These are phyloP conservation scores for Dastarcus helophoroides DNA, from an alignment of 2,888 invertebrate species.

Conservation along the genomic window DNA sequence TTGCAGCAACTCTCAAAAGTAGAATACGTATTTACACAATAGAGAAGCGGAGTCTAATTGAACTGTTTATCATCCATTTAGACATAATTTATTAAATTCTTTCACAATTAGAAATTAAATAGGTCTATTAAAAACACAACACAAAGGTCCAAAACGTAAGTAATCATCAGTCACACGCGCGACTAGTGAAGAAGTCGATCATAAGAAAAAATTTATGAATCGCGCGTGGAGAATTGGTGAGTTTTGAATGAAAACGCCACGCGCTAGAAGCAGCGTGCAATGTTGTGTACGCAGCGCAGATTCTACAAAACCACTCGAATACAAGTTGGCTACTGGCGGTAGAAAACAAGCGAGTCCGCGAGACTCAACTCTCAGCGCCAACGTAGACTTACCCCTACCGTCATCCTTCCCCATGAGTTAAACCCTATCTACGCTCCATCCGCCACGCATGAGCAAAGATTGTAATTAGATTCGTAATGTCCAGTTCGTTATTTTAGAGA, in stretches of 20 bases:
- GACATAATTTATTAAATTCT: slow-evolving; percentile 16
- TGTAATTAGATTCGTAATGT: slow-evolving; percentile 44
- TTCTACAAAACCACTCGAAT: slow-evolving; percentile 14
- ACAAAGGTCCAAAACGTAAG: too few relatives aligned
- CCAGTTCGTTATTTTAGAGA: slow-evolving; percentile 37
- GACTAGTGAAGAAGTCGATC: too few relatives aligned
- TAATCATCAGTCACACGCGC: too few relatives aligned
- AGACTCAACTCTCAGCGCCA: slow-evolving; percentile 11
- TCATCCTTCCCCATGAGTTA: slow-evolving; percentile 32
- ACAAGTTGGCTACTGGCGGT: slow-evolving; percentile 24
- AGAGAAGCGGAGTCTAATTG: slow-evolving; percentile 12
- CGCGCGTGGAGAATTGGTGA: background rate
- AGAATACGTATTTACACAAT: slow-evolving; percentile 12
- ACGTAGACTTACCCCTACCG: slow-evolving; percentile 33
- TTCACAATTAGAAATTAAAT: slow-evolving; percentile 14
- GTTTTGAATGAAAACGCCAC: slow-evolving; percentile 10
- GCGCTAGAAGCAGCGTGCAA: slow-evolving; percentile 12
- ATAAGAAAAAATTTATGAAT: slow-evolving; percentile 2
- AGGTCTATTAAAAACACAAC: slow-evolving; percentile 5
- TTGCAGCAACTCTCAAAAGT: slow-evolving; percentile 10
- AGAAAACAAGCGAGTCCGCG: slow-evolving; percentile 23
- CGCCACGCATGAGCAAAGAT: slow-evolving; percentile 41
- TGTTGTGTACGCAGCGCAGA: slow-evolving; percentile 14
- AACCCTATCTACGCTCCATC: slow-evolving; percentile 31
- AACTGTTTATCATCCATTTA: slow-evolving; percentile 19